Base-by-base conservation (phyloP, 2,797 vertebrate genomes). In the Monodelphis domestica region DNA sequence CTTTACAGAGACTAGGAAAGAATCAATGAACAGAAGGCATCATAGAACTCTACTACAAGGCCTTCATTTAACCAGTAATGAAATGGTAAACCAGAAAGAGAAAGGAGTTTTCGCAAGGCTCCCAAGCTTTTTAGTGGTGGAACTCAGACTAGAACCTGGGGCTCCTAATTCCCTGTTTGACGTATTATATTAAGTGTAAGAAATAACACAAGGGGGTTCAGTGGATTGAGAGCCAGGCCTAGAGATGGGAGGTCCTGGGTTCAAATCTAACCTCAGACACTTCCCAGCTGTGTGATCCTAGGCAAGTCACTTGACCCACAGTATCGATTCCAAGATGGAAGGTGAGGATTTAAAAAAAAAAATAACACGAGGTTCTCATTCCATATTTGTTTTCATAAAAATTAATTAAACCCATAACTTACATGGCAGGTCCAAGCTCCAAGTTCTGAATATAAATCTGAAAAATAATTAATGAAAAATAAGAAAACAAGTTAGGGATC, bases 371-470 rank as follows among this genome's bases (percentile, higher is more conserved):
- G 63, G 30, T 89, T 93, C 70, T 94, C 9, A 0, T 54, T 94
- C 92, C 93, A 87, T 54, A 51, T 56, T 91, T 45, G 96, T 92
- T 30, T 59, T 54, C 89, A 89, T 57, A 30, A 33, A 5, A 54
- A 24, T 45, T 93, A 94, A 94, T 96, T 93, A 95, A 95, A 95
- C 55, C 14, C 29, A 30, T 92, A 95, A 59, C 33, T 95, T 53
- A 92, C 57, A 24, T 90, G 55, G 33, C 51, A 90, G 2, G 55
- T 33, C 6, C 57, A 92, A 91, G 29, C 53, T 91, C 91, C 91
- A 33, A 89, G 93, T 96, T 96, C 90, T 95, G 70, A 93, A 53
- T 78, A 78, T 7, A 93, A 96, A 91, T 33, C 1, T 12, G 88
- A 14, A 94, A 95, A 95, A 93, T 90, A 78, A 33, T 59, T 88